phyloP scores from a whole-genome alignment of 2,888 invertebrate genomes.

The Drosophila kuntzei region DNA sequence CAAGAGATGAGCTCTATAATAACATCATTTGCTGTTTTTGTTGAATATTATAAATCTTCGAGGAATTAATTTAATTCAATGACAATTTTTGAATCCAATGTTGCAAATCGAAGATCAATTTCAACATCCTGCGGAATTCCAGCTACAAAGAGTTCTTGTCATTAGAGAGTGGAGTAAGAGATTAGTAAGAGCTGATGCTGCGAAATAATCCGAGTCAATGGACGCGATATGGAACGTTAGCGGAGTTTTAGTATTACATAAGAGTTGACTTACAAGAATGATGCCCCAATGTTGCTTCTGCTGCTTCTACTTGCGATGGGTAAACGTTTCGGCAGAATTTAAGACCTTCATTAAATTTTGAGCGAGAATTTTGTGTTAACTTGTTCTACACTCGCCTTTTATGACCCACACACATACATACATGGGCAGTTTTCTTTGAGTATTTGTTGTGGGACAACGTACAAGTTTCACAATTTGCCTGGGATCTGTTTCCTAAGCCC shows the following conservation, averaged over 20 bases:
- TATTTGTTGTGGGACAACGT: conserved; percentile 4
- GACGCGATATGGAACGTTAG: conserved; percentile 31
- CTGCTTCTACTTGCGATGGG: not conserved
- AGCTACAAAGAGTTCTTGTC: no score
- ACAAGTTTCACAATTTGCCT: conserved; percentile 68
- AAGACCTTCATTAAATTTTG: conserved; percentile 77
- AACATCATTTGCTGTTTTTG: no score
- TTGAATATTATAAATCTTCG: no score
- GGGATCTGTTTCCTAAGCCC: conserved; percentile 23
- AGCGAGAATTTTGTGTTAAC: conserved; percentile 71
- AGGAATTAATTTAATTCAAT: no score
- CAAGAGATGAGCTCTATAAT: no score
- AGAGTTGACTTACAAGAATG: conserved; percentile 26
- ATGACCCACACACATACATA: conserved; percentile 63
- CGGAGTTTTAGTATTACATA: conserved; percentile 44
- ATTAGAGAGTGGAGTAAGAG: not conserved
- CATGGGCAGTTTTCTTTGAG: not conserved
- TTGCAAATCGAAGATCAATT: not conserved
- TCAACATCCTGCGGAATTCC: not conserved
- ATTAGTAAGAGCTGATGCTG: not conserved
- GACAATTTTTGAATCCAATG: not conserved
- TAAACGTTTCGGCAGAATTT: conserved; percentile 66
- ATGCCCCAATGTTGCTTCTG: conserved; percentile 30
- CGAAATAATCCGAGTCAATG: conserved; percentile 39
- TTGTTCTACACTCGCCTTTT: conserved; percentile 76